phyloP scores from a whole-genome alignment of 2,888 invertebrate species.

The Leuctra nigra region DNA sequence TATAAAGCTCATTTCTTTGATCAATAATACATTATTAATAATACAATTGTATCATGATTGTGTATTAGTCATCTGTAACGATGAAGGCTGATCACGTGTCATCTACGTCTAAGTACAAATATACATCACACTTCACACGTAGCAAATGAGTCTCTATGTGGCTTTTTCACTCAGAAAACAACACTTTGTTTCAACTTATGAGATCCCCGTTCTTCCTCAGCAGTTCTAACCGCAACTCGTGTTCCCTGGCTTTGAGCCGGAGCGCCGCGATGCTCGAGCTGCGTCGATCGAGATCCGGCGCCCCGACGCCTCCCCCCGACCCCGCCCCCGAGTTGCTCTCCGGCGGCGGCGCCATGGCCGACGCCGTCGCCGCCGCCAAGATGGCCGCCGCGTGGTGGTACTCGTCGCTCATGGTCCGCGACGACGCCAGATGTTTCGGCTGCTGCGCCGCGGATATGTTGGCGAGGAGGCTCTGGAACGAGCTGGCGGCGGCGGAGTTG shows the following conservation, averaged over 20 bases:
- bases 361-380: slow-evolving; percentile 44
- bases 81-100: too few species aligned
- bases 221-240: slow-evolving; percentile 78
- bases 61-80: too few species aligned
- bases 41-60: too few species aligned
- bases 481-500: slow-evolving; percentile 45
- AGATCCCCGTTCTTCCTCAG: slow-evolving; percentile 72
- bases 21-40: too few species aligned
- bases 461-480: slow-evolving; percentile 80
- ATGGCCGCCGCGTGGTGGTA: slow-evolving; percentile 33
- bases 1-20: too few species aligned
- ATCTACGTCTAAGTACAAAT: too few species aligned
- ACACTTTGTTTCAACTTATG: slow-evolving; percentile 57
- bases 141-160: too few species aligned
- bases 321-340: slow-evolving; percentile 11
- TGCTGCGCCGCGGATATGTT: slow-evolving; percentile 62
- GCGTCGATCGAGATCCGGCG: slow-evolving; percentile 70
- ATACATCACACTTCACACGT: too few species aligned
- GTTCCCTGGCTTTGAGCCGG: slow-evolving; percentile 81
- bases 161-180: not conserved
- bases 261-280: slow-evolving; percentile 84
- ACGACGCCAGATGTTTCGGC: slow-evolving; percentile 40
- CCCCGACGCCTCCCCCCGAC: slow-evolving; percentile 29
- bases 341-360: slow-evolving; percentile 33
- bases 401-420: slow-evolving; percentile 34